Evolutionary conservation across 2,888 invertebrate genomes (phyloP).

Genomic region (Hypomecis atomaria): DNA sequence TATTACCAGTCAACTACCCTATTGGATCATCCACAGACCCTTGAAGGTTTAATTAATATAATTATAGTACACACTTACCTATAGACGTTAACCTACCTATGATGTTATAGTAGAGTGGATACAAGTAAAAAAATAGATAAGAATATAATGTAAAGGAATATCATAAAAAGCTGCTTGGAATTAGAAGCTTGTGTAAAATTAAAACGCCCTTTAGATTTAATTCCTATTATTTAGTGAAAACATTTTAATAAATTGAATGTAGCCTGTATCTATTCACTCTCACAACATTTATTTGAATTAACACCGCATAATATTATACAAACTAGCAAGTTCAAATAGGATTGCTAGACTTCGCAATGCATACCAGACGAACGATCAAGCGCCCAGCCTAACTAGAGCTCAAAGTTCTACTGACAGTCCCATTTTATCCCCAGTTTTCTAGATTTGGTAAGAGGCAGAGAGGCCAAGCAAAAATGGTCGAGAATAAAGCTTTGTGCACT

Average conservation of each 20-base stretch:
- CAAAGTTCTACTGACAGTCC: background rate
- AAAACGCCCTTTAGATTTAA: too few relatives aligned
- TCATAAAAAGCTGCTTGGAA: too few relatives aligned
- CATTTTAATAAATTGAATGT: background rate
- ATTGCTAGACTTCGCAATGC: slow-evolving; percentile 51
- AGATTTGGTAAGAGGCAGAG: background rate
- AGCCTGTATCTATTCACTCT: background rate
- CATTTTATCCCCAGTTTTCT: background rate
- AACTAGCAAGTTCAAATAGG: slow-evolving; percentile 47
- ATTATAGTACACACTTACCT: too few relatives aligned
- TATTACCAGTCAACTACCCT: too few relatives aligned
- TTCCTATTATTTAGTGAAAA: too few relatives aligned
- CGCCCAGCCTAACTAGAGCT: slow-evolving; percentile 34
- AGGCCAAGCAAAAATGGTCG: slow-evolving; percentile 33
- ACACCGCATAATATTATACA: slow-evolving; percentile 21
- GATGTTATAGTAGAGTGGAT: too few relatives aligned
- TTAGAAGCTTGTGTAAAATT: too few relatives aligned
- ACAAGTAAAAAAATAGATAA: too few relatives aligned
- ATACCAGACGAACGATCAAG: slow-evolving; percentile 47
- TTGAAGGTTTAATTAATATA: too few relatives aligned
- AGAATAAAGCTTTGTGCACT: slow-evolving; percentile 38
- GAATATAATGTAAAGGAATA: too few relatives aligned
- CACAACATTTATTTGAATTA: slow-evolving; percentile 46
- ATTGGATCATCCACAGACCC: too few relatives aligned
- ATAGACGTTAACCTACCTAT: too few relatives aligned